Evolutionary conservation across 1,140 invertebrate species (phyloP).

Genomic region (Hyles vespertilio): DNA sequence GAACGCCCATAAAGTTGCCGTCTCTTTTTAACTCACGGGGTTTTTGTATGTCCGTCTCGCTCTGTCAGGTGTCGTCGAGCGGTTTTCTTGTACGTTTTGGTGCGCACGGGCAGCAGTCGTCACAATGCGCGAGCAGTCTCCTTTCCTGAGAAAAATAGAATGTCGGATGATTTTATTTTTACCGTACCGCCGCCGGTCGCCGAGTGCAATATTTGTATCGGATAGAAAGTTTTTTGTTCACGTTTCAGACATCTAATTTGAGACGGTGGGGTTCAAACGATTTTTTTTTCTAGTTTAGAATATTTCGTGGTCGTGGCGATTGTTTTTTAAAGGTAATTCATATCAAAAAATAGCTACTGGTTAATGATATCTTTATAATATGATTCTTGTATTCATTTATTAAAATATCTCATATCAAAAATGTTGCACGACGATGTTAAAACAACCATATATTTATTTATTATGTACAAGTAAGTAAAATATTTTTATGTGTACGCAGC

Average conservation of each 20-base stretch:
- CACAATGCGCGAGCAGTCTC: slow-evolving; percentile 55
- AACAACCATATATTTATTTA: too few relatives aligned
- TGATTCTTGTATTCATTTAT: too few relatives aligned
- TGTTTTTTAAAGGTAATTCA: too few relatives aligned
- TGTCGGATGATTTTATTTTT: slow-evolving; percentile 56
- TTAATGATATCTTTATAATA: too few relatives aligned
- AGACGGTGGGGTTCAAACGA: slow-evolving; percentile 19
- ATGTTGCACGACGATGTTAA: too few relatives aligned
- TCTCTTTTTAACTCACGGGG: slow-evolving; percentile 32
- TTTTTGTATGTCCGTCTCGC: slow-evolving; percentile 22
- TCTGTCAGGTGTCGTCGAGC: slow-evolving; percentile 26
- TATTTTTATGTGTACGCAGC: slow-evolving; percentile 2
- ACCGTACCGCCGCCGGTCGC: slow-evolving; percentile 36
- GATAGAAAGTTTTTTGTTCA: slow-evolving; percentile 56
- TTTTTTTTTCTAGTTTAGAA: too few relatives aligned
- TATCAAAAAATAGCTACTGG: too few relatives aligned
- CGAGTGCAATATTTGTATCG: slow-evolving; percentile 72
- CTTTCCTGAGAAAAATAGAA: slow-evolving; percentile 68
- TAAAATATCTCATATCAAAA: too few relatives aligned
- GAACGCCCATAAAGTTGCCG: slow-evolving; percentile 48
- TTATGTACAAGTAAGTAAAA: too few relatives aligned
- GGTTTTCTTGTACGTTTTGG: slow-evolving; percentile 49
- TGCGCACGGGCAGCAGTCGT: slow-evolving; percentile 48
- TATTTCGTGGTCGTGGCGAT: too few relatives aligned
- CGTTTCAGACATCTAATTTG: slow-evolving; percentile 59